Evolutionary conservation across 2,113 vertebrate genomes (phyloP), one percentile per base, ranked within the genome.

Genomic region (Epinephelus fuscoguttatus): DNA sequence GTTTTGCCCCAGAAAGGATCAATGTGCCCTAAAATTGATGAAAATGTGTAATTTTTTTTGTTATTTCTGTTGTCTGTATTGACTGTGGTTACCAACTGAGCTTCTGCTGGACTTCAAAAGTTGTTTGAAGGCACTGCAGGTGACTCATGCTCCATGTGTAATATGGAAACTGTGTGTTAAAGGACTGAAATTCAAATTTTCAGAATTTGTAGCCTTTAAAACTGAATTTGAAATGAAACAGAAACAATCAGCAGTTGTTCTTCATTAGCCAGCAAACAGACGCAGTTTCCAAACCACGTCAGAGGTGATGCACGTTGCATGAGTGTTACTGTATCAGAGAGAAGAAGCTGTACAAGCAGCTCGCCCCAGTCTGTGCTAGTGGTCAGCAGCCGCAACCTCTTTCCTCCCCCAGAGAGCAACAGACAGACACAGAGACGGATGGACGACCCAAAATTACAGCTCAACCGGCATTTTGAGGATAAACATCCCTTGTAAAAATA

Each of bases 401-500:
- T 78, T 87, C 80, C 73, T 90, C 74, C 88, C 81, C 81, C 45
- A 59, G 83, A 90, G 68, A 88, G 78, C 78, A 61, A 67, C 76
- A 81, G 78, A 89, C 89, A 85, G 86, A 91, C 83, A 82, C 42
- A 52, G 78, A 93, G 85, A 88, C 70, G 30, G 90, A 93, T 79
- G 86, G 84, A 89, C 49, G 47, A 84, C 91, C 89, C 87, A 86
- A 91, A 95, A 95, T 95, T 95, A 95, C 92, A 95, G 91, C 86
- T 76, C 72, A 81, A 78, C 78, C 42, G n/a, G 81, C 78, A 67
- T 87, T 92, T 90, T 62, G 62, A 92, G 93, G 88, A 89, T 95
- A 95, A 95, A 95, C 92, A 94, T 94, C 81, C 74, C 89, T 72
- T 94, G 89, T 90, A 95, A 94, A 95, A 96, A 95, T 94, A 95